Evolutionary conservation across 2,113 vertebrate species (phyloP).

Genomic region (Campylorhamphus procurvoides): DNA sequence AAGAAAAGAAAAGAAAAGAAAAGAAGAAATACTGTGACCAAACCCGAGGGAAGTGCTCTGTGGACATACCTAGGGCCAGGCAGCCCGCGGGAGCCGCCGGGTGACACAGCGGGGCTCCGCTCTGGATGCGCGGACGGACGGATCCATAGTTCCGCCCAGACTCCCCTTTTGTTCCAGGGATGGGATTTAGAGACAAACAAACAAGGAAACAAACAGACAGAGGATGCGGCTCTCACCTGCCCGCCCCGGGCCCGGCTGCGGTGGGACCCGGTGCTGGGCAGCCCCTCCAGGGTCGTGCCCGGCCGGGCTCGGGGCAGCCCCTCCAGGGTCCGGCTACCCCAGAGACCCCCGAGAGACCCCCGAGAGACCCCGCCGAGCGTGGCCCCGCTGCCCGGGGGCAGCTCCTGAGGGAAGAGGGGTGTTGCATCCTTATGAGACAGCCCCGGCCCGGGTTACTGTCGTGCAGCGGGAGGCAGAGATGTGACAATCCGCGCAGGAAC

Average conservation of each 20-base stretch:
- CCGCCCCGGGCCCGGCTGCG: neutral
- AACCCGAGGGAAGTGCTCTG: neutral
- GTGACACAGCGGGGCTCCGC: neutral
- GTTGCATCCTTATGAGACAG: neutral
- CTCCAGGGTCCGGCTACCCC: neutral
- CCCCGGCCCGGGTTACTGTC: too few species aligned
- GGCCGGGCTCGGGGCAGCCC: neutral
- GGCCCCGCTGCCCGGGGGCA: neutral
- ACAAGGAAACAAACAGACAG: neutral
- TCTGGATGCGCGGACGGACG: neutral
- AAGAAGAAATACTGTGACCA: neutral
- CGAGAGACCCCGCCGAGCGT: neutral
- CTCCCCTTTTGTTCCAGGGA: neutral
- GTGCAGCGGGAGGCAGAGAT: neutral
- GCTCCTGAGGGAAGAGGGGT: too few species aligned
- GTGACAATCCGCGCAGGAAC: neutral
- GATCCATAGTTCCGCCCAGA: neutral
- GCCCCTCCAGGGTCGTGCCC: neutral
- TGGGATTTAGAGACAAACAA: conserved; percentile 2
- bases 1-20: accelerated
- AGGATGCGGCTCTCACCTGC: neutral
- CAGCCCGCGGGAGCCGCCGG: neutral
- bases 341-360: neutral
- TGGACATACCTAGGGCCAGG: conserved; percentile 23
- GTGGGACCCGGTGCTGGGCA: neutral